Base-by-base conservation (phyloP, 1,140 invertebrate genomes). In the Drosophila hydei region DNA sequence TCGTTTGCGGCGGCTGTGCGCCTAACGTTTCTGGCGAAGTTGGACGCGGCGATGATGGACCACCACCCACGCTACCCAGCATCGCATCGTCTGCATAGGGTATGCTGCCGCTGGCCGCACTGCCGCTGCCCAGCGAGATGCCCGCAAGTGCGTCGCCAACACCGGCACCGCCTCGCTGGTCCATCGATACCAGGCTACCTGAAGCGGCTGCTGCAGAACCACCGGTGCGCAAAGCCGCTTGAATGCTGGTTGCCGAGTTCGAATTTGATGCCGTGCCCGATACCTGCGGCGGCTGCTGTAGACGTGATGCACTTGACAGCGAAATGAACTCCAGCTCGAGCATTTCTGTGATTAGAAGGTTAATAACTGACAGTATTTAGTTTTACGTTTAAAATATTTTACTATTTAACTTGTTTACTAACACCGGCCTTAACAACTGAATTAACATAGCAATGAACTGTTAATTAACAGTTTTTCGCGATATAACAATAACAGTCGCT, bases 331-430 rank as follows among this genome's bases (percentile, higher is more conserved):
- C 87, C 18, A 91, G 64, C 55, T 91, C 90, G 21, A 88, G 83
- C 75, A 91, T 89, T 77, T 91, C 90, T 91, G 30, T 19, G 36
- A n/a, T n/a, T n/a, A n/a, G n/a, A n/a, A n/a, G n/a, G n/a, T n/a
- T n/a, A n/a, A n/a, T n/a, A n/a, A n/a, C n/a, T n/a, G n/a, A n/a
- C n/a, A n/a, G n/a, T n/a, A n/a, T n/a, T n/a, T n/a, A n/a, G n/a
- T n/a, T n/a, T n/a, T n/a, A n/a, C n/a, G n/a, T n/a, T n/a, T n/a
- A n/a, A n/a, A n/a, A n/a, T n/a, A n/a, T n/a, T n/a, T n/a, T n/a
- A n/a, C n/a, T n/a, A n/a, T n/a, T n/a, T n/a, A n/a, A n/a, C n/a
- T n/a, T n/a, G n/a, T n/a, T n/a, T n/a, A n/a, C n/a, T n/a, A n/a
- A n/a, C n/a, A n/a, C n/a, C n/a, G n/a, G n/a, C n/a, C n/a, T n/a